phyloP scores from a whole-genome alignment of 2,888 invertebrate genomes.

The Cephus rjabovi region DNA sequence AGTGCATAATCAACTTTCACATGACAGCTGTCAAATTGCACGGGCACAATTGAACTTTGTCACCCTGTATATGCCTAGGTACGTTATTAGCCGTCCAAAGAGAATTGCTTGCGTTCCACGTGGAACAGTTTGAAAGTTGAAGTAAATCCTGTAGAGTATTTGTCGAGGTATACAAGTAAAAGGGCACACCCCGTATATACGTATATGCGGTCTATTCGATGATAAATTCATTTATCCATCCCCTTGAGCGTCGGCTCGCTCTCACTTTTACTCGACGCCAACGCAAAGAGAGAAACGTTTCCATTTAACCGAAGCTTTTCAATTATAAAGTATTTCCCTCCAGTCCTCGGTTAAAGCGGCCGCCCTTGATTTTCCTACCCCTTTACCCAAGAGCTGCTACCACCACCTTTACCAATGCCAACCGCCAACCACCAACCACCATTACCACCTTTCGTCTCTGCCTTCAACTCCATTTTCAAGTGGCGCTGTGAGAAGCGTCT shows the following conservation, averaged over 20 bases:
- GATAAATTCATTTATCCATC: conserved; percentile 53
- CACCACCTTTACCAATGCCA: neutral
- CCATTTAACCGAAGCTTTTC: conserved; percentile 59
- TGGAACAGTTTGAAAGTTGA: neutral
- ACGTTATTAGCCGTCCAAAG: neutral
- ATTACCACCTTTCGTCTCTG: neutral
- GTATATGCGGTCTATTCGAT: conserved; percentile 29
- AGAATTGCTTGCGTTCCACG: neutral
- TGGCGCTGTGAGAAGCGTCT: neutral
- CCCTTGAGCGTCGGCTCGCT: conserved; percentile 21
- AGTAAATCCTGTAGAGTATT: neutral
- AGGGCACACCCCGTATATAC: conserved; percentile 4
- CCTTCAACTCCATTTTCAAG: conserved; percentile 12
- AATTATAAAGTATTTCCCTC: conserved; percentile 56
- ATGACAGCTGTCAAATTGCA: neutral
- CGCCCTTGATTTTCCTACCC: conserved; percentile 39
- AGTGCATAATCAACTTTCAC: neutral
- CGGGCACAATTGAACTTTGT: neutral
- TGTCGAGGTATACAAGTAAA: neutral
- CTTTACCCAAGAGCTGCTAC: neutral
- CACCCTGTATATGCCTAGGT: neutral
- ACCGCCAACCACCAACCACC: neutral
- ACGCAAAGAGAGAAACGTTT: conserved; percentile 46
- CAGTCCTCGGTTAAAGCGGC: conserved; percentile 16
- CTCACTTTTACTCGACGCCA: conserved; percentile 42